Percentiles rank a stretch among this genome's conserved stretches.
Evolutionary conservation across 2,797 vertebrate species (phyloP).

Genomic region (Enteromius fasciolatus): DNA sequence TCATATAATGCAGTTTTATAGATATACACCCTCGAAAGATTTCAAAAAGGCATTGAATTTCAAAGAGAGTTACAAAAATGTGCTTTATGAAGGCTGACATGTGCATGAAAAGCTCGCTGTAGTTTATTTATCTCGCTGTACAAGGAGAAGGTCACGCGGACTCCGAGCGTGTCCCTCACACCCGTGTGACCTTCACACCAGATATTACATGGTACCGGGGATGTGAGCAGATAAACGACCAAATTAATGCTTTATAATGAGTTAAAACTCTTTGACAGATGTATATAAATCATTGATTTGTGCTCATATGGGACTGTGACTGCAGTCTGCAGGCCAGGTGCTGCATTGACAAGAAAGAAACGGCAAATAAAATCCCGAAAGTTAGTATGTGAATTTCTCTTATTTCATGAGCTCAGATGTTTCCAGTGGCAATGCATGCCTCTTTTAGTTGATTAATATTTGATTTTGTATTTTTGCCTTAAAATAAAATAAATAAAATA

Average conservation of each 20-base stretch:
- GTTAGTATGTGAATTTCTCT: background rate
- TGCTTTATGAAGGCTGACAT: slow-evolving; percentile 28
- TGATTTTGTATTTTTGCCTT: background rate
- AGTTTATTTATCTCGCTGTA: slow-evolving; percentile 27
- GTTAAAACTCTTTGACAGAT: slow-evolving; percentile 14
- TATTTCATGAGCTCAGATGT: background rate
- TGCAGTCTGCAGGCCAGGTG: background rate
- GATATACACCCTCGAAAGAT: background rate
- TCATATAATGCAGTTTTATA: background rate
- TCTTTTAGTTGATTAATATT: background rate
- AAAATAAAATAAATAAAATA: too few species aligned
- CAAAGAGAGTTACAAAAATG: background rate
- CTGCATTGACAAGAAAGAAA: background rate
- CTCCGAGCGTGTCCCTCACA: slow-evolving; percentile 54
- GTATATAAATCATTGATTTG: slow-evolving; percentile 2
- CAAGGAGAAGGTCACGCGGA: slow-evolving; percentile 67
- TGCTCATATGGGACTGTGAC: background rate
- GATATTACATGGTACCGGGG: slow-evolving; percentile 33
- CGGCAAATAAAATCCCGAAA: background rate
- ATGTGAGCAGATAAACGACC: slow-evolving; percentile 31
- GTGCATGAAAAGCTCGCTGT: slow-evolving; percentile 14
- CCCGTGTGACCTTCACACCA: slow-evolving; percentile 66
- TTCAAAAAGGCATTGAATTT: slow-evolving; percentile 23
- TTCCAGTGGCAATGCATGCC: background rate
- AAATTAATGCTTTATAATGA: slow-evolving; percentile 41